These are phyloP conservation scores for Thera britannica DNA, from an alignment of 2,888 invertebrate genomes.

Conservation along the genomic window DNA sequence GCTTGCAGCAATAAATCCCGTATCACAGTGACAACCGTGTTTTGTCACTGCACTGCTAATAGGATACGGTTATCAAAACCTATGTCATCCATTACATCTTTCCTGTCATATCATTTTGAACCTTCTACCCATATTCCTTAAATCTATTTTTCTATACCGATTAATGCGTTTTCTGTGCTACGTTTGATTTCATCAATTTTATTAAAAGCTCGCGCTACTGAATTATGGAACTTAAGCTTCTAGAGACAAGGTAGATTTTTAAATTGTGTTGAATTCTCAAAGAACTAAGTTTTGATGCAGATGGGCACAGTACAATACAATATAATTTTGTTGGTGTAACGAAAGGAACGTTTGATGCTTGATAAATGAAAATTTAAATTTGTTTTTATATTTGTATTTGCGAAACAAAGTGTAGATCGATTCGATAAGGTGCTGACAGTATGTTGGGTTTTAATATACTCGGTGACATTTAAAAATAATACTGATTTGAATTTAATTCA, in stretches of 20 bases:
- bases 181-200: constrained; percentile 15
- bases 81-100: constrained; percentile 55
- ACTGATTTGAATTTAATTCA: constrained; percentile 18
- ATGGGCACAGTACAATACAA: constrained; percentile 68
- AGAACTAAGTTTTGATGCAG: constrained; percentile 45
- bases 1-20: constrained; percentile 64
- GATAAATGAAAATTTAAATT: constrained; percentile 75
- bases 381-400: constrained; percentile 63
- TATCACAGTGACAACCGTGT: constrained; percentile 77
- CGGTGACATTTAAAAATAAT: constrained; percentile 35
- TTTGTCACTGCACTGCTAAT: constrained; percentile 76
- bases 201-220: constrained; percentile 1
- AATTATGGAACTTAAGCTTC: neutral
- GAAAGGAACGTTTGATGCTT: constrained; percentile 70
- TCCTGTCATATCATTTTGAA: constrained; percentile 32
- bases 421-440: constrained; percentile 52
- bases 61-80: constrained; percentile 70
- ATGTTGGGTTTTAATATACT: constrained; percentile 35
- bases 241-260: constrained; percentile 8
- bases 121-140: constrained; percentile 3
- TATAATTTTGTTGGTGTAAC: constrained; percentile 69
- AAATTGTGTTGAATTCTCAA: constrained; percentile 10
- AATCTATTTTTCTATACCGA: constrained; percentile 37
- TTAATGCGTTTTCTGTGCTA: constrained; percentile 2
- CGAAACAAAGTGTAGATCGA: constrained; percentile 58